Conservation (phyloP, 1,140 invertebrate genomes). For the Nomia melanderi region DNA sequence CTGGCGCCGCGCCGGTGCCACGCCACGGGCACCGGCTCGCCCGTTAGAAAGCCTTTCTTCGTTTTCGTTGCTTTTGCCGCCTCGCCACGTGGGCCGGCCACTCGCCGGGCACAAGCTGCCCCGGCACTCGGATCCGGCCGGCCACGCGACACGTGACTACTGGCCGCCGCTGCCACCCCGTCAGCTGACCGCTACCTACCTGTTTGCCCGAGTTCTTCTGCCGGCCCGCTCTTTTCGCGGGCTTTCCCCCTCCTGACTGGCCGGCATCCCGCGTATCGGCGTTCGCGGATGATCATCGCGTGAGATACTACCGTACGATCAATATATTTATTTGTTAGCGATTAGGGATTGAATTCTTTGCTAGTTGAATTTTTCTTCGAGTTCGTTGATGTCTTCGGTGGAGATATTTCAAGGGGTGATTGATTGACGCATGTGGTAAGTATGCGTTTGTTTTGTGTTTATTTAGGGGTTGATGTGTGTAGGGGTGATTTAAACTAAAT, state of each 20-base stretch:
- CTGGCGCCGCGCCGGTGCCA: conserved; percentile 7
- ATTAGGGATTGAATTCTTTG: too few relatives aligned
- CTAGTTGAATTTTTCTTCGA: too few relatives aligned
- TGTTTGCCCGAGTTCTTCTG: conserved; percentile 49
- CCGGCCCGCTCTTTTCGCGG: neutral
- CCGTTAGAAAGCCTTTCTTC: conserved; percentile 46
- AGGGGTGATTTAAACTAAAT: too few relatives aligned
- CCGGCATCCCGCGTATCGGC: neutral
- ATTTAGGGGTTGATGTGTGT: too few relatives aligned
- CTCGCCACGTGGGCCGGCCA: conserved; percentile 57
- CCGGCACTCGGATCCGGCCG: conserved; percentile 37
- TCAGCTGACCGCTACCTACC: conserved; percentile 62
- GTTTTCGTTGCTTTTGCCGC: conserved; percentile 53
- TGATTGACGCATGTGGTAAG: too few relatives aligned
- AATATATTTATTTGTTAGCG: too few relatives aligned
- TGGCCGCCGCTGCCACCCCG: conserved; percentile 43
- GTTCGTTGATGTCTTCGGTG: too few relatives aligned
- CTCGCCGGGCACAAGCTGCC: conserved; percentile 51
- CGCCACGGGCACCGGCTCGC: conserved; percentile 30
- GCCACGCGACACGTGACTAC: conserved; percentile 61
- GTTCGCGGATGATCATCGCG: too few relatives aligned
- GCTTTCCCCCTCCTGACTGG: neutral
- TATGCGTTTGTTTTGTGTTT: too few relatives aligned
- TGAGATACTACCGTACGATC: too few relatives aligned
- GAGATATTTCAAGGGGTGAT: too few relatives aligned